phyloP scores from a whole-genome alignment of 1,140 invertebrate genomes.

The Dendroctonus ponderosae region DNA sequence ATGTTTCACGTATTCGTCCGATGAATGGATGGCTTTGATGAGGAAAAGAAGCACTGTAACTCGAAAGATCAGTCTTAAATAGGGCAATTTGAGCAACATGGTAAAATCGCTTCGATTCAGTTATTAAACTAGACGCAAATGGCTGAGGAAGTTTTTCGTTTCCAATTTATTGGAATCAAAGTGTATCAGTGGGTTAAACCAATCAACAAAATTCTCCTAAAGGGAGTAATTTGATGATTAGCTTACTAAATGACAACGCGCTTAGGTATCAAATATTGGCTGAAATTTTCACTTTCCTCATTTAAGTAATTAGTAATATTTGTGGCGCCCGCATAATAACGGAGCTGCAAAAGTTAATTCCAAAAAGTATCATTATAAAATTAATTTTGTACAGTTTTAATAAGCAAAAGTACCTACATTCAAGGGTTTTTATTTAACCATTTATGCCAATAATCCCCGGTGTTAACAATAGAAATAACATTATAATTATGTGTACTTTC shows the following conservation, averaged over 20 bases:
- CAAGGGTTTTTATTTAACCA: neutral
- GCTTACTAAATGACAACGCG: too few relatives aligned
- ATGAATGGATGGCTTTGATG: neutral
- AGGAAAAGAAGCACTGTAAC: conserved; percentile 17
- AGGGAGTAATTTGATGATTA: too few relatives aligned
- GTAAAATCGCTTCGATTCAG: neutral
- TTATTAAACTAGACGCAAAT: neutral
- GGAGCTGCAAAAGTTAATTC: neutral
- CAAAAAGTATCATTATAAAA: neutral
- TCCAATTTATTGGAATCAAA: conserved; percentile 11
- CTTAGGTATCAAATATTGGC: too few relatives aligned
- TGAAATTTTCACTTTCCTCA: too few relatives aligned
- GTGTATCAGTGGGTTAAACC: conserved; percentile 25
- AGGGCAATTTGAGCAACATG: neutral
- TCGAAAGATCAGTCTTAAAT: conserved; percentile 6
- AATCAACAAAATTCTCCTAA: neutral
- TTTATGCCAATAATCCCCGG: too few relatives aligned
- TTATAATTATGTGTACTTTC: too few relatives aligned
- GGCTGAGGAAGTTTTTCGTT: neutral
- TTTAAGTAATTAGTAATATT: neutral
- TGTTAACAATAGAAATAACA: too few relatives aligned
- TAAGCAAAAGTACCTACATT: neutral
- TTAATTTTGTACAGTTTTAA: conserved; percentile 4
- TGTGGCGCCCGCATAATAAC: neutral
- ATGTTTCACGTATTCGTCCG: conserved; percentile 40